A percentile compares a stretch with the other conserved stretches of the same genome.
phyloP scores from a whole-genome alignment of 2,888 invertebrate species.

The Carcina quercana region DNA sequence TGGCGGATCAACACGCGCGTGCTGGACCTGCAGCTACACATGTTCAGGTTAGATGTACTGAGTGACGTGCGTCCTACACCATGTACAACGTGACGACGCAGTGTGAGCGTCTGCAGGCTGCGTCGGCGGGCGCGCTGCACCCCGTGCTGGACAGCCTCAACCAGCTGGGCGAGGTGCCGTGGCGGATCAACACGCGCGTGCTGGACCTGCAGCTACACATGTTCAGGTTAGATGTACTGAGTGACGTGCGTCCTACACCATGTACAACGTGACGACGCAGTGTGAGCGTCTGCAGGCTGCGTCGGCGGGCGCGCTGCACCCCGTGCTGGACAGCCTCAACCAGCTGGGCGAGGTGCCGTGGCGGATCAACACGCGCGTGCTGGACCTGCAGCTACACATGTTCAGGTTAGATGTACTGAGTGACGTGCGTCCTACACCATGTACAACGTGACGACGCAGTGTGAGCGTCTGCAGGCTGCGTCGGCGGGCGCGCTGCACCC shows the following conservation, averaged over 20 bases:
- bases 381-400: conserved; percentile 78
- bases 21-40: conserved; percentile 77
- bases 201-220: conserved; percentile 79
- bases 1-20: conserved; percentile 92
- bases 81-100: conserved; percentile 77
- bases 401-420: too few species aligned
- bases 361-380: conserved; percentile 87
- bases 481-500: conserved; percentile 81
- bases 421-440: too few species aligned
- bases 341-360: conserved; percentile 94
- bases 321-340: conserved; percentile 93
- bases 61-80: too few species aligned
- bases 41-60: too few species aligned
- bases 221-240: too few species aligned
- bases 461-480: conserved; percentile 74
- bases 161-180: conserved; percentile 92
- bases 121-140: conserved; percentile 76
- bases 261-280: conserved; percentile 76
- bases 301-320: conserved; percentile 78
- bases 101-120: conserved; percentile 74
- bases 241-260: too few species aligned
- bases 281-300: conserved; percentile 75
- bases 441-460: conserved; percentile 77
- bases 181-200: conserved; percentile 89
- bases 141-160: conserved; percentile 94